Evolutionary conservation across 2,113 vertebrate species (phyloP).

Genomic region (Prunella fulvescens): DNA sequence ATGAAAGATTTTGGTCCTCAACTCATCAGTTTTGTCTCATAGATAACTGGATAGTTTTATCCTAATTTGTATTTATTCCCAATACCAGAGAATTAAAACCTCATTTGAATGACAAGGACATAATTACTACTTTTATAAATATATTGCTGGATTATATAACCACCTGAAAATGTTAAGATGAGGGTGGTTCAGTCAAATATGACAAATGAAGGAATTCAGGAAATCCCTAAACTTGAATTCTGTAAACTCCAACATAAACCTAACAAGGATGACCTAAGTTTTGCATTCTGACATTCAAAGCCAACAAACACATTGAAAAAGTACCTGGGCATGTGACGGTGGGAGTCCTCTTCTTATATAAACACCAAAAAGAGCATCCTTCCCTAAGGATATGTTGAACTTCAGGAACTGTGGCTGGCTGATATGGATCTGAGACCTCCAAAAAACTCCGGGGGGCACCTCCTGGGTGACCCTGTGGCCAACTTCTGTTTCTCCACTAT

Average conservation of each 20-base stretch:
- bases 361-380: conserved; percentile 95
- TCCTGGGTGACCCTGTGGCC: conserved; percentile 92
- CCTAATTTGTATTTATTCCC: not conserved
- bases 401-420: conserved; percentile 95
- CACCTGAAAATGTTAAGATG: not conserved
- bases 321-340: conserved; percentile 95
- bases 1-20: not conserved
- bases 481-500: conserved; percentile 90
- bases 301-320: not conserved
- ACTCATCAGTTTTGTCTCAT: not conserved
- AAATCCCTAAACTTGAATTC: not conserved
- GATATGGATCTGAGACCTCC: conserved; percentile 94
- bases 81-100: not conserved
- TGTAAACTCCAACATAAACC: not conserved
- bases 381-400: conserved; percentile 97
- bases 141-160: not conserved
- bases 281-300: not conserved
- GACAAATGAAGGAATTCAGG: not conserved
- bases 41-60: not conserved
- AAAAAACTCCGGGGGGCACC: conserved; percentile 93
- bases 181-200: not conserved
- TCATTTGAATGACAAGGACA: not conserved
- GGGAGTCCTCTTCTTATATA: conserved; percentile 96
- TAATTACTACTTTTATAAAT: not conserved
- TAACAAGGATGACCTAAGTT: not conserved